A percentile compares a stretch with the other conserved stretches of the same genome.
phyloP scores from a whole-genome alignment of 2,888 invertebrate species.

The Drymonia ruficornis region DNA sequence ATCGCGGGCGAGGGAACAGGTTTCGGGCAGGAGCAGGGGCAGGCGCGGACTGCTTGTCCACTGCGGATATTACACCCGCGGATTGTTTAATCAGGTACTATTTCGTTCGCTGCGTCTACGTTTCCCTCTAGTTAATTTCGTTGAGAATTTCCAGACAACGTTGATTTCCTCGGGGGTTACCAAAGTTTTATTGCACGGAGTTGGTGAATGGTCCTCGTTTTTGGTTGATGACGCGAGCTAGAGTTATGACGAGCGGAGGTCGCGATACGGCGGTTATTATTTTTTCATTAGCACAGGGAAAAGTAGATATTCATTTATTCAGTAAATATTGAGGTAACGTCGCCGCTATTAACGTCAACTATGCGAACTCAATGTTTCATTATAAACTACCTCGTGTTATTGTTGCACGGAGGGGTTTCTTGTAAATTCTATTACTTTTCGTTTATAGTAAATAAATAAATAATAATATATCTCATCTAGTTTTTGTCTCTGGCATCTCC shows the following conservation, averaged over 20 bases:
- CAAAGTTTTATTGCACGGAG: constrained; percentile 37
- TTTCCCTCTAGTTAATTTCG: constrained; percentile 37
- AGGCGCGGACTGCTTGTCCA: constrained; percentile 18
- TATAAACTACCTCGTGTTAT: background rate
- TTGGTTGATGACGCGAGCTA: constrained; percentile 28
- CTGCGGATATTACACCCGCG: constrained; percentile 12
- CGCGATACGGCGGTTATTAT: constrained; percentile 11
- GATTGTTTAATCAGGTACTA: constrained; percentile 22
- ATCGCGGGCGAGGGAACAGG: constrained; percentile 39
- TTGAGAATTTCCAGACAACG: constrained; percentile 31
- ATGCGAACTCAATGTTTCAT: background rate
- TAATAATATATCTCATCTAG: no score
- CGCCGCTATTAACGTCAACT: background rate
- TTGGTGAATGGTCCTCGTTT: constrained; percentile 24
- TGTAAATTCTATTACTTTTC: no score
- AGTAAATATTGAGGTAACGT: background rate
- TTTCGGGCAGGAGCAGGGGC: constrained; percentile 31
- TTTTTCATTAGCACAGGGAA: constrained; percentile 16
- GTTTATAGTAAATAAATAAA: no score
- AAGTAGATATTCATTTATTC: constrained; percentile 11
- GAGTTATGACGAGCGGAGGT: constrained; percentile 14
- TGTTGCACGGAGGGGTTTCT: background rate
- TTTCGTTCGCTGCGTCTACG: constrained; percentile 12
- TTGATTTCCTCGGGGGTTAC: constrained; percentile 45
- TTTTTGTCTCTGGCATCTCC: no score